A percentile compares a stretch with the other conserved stretches of the same genome.
These are phyloP conservation scores for Prionailurus bengalensis DNA, from an alignment of 2,113 vertebrate genomes.

Conservation along the genomic window DNA sequence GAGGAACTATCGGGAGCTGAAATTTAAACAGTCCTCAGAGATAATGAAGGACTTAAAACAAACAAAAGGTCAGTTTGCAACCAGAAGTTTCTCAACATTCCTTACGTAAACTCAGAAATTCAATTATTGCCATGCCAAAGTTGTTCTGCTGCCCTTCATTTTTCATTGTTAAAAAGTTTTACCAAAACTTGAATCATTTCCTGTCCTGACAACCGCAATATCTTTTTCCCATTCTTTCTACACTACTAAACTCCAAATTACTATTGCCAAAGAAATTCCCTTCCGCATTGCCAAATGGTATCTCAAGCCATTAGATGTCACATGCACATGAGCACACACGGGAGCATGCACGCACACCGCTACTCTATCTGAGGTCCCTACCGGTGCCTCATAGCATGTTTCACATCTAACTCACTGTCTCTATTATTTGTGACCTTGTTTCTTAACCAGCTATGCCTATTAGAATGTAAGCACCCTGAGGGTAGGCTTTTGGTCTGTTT, in stretches of 20 bases:
- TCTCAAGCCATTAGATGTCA: too few relatives aligned
- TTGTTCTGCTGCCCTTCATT: not conserved
- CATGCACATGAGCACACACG: rapidly evolving
- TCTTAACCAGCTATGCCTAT: not conserved
- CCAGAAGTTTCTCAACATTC: slow-evolving; percentile 67
- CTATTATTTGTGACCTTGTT: not conserved
- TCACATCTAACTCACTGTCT: not conserved
- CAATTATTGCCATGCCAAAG: slow-evolving; percentile 26
- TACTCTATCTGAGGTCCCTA: not conserved
- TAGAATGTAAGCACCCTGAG: not conserved
- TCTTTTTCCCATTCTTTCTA: not conserved
- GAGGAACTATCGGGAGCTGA: not conserved
- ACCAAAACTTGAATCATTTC: slow-evolving; percentile 78
- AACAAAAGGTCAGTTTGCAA: slow-evolving; percentile 37
- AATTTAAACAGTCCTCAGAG: not conserved
- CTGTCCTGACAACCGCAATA: slow-evolving; percentile 65
- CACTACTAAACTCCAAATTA: not conserved
- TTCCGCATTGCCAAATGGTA: not conserved
- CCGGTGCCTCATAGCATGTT: rapidly evolving
- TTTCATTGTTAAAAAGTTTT: slow-evolving; percentile 70
- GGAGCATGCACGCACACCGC: rapidly evolving
- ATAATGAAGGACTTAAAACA: not conserved
- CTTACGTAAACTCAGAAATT: slow-evolving; percentile 69
- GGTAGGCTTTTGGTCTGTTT: not conserved
- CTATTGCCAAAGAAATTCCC: not conserved